phyloP scores from a whole-genome alignment of 1,140 invertebrate genomes.

The Magallana ariakensis region DNA sequence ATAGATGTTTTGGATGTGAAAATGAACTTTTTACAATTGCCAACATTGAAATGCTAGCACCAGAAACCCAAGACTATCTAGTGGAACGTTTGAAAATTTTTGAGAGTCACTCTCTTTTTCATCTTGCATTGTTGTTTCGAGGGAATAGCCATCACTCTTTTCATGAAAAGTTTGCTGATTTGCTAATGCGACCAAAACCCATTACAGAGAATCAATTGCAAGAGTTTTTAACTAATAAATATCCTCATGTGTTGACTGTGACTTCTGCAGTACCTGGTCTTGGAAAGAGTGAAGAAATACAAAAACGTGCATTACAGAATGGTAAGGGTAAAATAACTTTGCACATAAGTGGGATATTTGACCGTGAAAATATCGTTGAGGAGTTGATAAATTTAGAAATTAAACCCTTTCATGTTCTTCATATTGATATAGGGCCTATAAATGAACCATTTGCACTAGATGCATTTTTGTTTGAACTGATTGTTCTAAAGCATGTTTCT shows the following conservation, averaged over 20 bases:
- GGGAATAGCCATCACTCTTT: slow-evolving; percentile 40
- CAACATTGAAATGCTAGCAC: slow-evolving; percentile 60
- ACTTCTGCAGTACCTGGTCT: slow-evolving; percentile 59
- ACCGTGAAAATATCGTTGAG: slow-evolving; percentile 41
- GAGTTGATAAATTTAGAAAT: slow-evolving; percentile 37
- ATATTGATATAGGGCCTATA: slow-evolving; percentile 59
- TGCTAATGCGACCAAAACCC: not conserved
- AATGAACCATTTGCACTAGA: slow-evolving; percentile 55
- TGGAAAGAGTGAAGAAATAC: slow-evolving; percentile 58
- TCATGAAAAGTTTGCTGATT: slow-evolving; percentile 43
- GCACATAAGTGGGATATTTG: slow-evolving; percentile 56
- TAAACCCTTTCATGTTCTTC: slow-evolving; percentile 50
- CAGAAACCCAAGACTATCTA: slow-evolving; percentile 56
- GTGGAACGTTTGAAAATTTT: slow-evolving; percentile 43
- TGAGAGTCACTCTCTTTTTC: not conserved
- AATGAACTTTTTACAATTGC: slow-evolving; percentile 56
- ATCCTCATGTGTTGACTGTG: slow-evolving; percentile 42
- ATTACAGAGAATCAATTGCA: slow-evolving; percentile 12
- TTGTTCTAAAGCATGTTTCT: slow-evolving; percentile 54
- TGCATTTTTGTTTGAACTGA: slow-evolving; percentile 60
- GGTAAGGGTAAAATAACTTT: slow-evolving; percentile 42
- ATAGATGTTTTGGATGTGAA: slow-evolving; percentile 46
- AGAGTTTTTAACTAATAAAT: slow-evolving; percentile 44
- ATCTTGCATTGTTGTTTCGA: slow-evolving; percentile 49
- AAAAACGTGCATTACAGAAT: not conserved